Base-by-base conservation (phyloP, 2,113 vertebrate species). In the Cochlearius cochlearius region DNA sequence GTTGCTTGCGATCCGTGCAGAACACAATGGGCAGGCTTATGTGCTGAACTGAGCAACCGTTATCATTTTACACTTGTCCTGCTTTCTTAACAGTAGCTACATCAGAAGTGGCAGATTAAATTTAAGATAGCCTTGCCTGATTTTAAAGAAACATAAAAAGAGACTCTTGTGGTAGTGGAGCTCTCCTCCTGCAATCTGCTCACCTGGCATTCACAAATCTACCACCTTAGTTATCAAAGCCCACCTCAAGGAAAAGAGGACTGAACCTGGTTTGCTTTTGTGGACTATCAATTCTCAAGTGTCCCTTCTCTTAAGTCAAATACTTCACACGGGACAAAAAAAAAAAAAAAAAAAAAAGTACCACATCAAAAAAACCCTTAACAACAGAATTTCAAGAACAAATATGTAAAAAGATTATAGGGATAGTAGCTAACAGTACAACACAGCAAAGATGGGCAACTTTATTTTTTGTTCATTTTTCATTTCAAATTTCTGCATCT, bases 1-100 rank as follows among this genome's bases (percentile, higher is more conserved):
- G n/a, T 3, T 76, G 18, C 52, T 27, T 41, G 32, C 1, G 3
- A 79, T 50, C 39, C 0, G 0, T 34, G 27, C 78, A 72, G 73
- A 75, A 72, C 38, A n/a, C 41, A 41, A 34, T 2, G 8, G 64
- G 41, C 34, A 76, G 9, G 15, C 20, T 76, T 47, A 68, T 10
- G 41, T 30, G 25, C 32, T 41, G 38, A 67, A 83, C 4, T 82
- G 50, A 89, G 64, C 19, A 64, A 85, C 36, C 14, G 1, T 71
- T 72, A 76, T 10, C 29, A 55, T 68, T 85, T 91, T 67, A 92
- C 63, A 71, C 27, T 50, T 39, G 11, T 59, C 60, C 69, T 41
- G 63, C 69, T 43, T 92, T 92, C 53, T 81, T 56, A 92, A 29
- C 32, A 72, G 30, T 30, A 82, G 22, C 69, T 81, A 77, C 59